Conservation (phyloP, 2,888 invertebrate genomes). For the Caenorhabditis imperialis region DNA sequence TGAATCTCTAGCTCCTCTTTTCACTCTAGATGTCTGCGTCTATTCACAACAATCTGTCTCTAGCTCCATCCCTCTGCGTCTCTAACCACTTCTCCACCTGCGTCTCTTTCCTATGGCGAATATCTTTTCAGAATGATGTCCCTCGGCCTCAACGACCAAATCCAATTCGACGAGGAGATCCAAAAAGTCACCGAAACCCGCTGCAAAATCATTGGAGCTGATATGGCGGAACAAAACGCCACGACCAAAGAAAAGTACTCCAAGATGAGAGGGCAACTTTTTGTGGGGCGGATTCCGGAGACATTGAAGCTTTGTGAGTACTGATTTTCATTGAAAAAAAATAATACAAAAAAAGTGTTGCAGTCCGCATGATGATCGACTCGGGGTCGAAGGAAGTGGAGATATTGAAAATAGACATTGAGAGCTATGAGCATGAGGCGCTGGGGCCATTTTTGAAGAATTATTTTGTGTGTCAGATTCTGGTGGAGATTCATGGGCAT, state of each 20-base stretch:
- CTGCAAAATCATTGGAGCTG: conserved; percentile 44
- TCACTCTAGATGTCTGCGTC: too few relatives aligned
- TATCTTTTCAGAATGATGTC: conserved; percentile 33
- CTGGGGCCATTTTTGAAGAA: conserved; percentile 39
- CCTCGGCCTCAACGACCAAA: conserved; percentile 41
- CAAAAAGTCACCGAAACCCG: conserved; percentile 32
- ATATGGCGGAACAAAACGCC: conserved; percentile 35
- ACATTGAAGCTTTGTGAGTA: conserved; percentile 35
- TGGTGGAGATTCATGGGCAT: conserved; percentile 50
- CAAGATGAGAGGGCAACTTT: conserved; percentile 29
- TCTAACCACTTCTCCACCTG: too few relatives aligned
- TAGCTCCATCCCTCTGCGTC: too few relatives aligned
- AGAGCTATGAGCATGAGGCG: conserved; percentile 40
- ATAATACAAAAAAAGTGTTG: too few relatives aligned
- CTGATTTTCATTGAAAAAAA: too few relatives aligned
- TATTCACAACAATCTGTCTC: too few relatives aligned
- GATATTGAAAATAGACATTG: conserved; percentile 53
- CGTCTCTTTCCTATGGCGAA: too few relatives aligned
- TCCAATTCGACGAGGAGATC: conserved; percentile 42
- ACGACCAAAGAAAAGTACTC: conserved; percentile 23
- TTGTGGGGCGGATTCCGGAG: conserved; percentile 32
- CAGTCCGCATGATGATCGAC: conserved; percentile 42
- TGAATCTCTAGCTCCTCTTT: too few relatives aligned
- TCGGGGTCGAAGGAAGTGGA: conserved; percentile 32
- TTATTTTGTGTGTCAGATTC: conserved; percentile 43